Base-by-base conservation (phyloP, 2,888 invertebrate genomes). In the Catocala fraxini region DNA sequence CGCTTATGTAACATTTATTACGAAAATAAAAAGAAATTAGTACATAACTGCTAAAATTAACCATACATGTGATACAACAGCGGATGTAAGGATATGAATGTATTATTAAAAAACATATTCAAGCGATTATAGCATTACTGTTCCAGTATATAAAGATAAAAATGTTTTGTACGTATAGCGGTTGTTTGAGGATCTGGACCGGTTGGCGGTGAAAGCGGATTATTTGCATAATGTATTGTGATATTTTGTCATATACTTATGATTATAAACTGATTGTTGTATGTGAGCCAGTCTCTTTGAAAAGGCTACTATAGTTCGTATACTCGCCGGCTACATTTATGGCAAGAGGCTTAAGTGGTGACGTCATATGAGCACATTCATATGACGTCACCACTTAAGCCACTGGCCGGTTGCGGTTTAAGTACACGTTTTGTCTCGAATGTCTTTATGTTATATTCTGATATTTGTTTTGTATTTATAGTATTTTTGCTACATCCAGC, bases 171-270 rank as follows among this genome's bases (percentile, higher is more conserved):
- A 54, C 65, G 45, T 34, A 11, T 55, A 54, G 33, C 59, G 13
- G 12, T 45, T 45, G 1, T 11, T 6, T 12, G 51, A 64, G 53
- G 74, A 70, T 72, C 52, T 56, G 55, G 68, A 76, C 81, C 71
- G 77, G 78, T 78, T 59, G 52, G 59, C 33, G 65, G 84, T 75
- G 84, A 84, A 84, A 84, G 84, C 77, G 35, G 58, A 54, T 58
- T 63, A 73, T 82, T 78, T 76, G 75, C 79, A 79, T 82, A 80
- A 77, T 73, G 64, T 54, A 39, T 39, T 39, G 55, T 58, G 49
- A 68, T 61, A 65, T 62, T 67, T 66, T 73, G 57, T 72, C 70
- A 61, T 59, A 9, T 39, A 39, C 35, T 39, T 6, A 39, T 39
- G 35, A 9, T 39, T 7, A 7, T 39, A 39, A 4, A 39, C 35